Evolutionary conservation across 2,888 invertebrate species (phyloP).

Genomic region (Eupithecia centaureata): DNA sequence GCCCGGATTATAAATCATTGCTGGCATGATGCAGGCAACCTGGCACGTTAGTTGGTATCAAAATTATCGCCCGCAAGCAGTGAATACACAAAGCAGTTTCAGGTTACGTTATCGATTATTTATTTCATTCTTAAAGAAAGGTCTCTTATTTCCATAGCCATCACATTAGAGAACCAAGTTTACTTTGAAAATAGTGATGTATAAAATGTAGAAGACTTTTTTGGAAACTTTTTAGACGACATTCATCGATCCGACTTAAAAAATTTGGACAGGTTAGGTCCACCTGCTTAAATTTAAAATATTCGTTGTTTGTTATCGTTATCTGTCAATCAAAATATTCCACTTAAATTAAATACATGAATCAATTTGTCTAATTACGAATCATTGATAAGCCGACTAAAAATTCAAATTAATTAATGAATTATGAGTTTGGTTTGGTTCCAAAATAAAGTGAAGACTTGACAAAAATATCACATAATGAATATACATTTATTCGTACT

Average conservation of each 20-base stretch:
- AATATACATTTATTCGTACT: slow-evolving; percentile 14
- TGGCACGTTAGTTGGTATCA: slow-evolving; percentile 62
- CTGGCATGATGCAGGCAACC: slow-evolving; percentile 73
- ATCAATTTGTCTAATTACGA: slow-evolving; percentile 31
- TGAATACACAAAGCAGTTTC: slow-evolving; percentile 79
- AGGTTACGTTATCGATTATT: slow-evolving; percentile 76
- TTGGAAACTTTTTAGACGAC: not conserved
- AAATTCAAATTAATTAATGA: slow-evolving; percentile 24
- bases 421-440: not conserved
- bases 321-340: slow-evolving; percentile 4
- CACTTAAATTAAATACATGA: not conserved
- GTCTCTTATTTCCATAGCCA: slow-evolving; percentile 40
- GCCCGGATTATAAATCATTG: slow-evolving; percentile 82
- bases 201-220: not conserved
- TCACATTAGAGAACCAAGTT: slow-evolving; percentile 52
- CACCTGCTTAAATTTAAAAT: slow-evolving; percentile 6
- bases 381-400: slow-evolving; percentile 46
- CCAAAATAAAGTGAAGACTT: not conserved
- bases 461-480: slow-evolving; percentile 5
- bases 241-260: slow-evolving; percentile 3
- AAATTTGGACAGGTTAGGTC: not conserved
- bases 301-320: not conserved
- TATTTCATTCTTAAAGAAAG: slow-evolving; percentile 65
- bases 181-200: not conserved
- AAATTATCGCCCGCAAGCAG: slow-evolving; percentile 77